A percentile compares a stretch with the other conserved stretches of the same genome.
phyloP scores from a whole-genome alignment of 2,113 vertebrate species.

The Malurus elegans region DNA sequence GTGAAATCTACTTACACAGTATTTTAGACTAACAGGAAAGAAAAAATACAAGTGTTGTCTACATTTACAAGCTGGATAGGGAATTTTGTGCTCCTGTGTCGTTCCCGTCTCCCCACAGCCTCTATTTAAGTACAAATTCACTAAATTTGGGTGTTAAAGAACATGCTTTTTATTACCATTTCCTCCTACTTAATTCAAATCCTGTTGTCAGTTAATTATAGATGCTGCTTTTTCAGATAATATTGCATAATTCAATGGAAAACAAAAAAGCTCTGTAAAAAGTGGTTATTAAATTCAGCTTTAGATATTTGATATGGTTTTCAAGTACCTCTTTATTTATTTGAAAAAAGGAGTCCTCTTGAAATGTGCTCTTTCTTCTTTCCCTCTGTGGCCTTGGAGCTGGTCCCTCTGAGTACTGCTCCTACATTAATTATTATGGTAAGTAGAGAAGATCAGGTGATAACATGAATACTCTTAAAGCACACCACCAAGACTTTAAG shows the following conservation, averaged over 20 bases:
- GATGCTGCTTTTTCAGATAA: slow-evolving; percentile 38
- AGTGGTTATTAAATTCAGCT: slow-evolving; percentile 66
- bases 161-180: background rate
- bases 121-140: background rate
- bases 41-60: background rate
- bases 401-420: slow-evolving; percentile 29
- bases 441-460: slow-evolving; percentile 59
- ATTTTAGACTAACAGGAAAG: background rate
- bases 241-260: slow-evolving; percentile 62
- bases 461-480: slow-evolving; percentile 44
- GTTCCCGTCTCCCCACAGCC: background rate
- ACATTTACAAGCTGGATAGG: background rate
- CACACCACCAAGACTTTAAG: background rate
- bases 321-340: slow-evolving; percentile 69
- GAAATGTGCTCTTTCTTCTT: slow-evolving; percentile 56
- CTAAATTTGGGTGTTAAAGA: background rate
- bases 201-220: slow-evolving; percentile 38
- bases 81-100: background rate
- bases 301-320: slow-evolving; percentile 68
- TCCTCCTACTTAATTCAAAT: background rate
- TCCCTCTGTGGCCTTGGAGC: slow-evolving; percentile 48
- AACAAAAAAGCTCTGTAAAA: slow-evolving; percentile 68
- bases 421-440: slow-evolving; percentile 64
- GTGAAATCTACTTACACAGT: background rate
- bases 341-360: slow-evolving; percentile 51